Evolutionary conservation across 2,888 invertebrate genomes (phyloP), one percentile per base, ranked within the genome.

Genomic region (Brenthis hecate): DNA sequence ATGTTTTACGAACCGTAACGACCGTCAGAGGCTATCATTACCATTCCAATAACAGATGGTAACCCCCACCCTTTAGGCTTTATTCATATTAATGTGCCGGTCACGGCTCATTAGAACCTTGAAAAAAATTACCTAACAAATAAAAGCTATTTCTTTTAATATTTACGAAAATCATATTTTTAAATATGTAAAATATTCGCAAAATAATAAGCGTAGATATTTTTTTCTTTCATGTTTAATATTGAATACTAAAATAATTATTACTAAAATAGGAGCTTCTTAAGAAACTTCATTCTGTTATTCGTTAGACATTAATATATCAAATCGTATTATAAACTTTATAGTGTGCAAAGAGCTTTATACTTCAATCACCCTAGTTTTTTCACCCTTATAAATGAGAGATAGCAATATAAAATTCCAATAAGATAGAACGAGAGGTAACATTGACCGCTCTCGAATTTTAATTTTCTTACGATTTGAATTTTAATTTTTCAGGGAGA

Each of bases 401-500:
- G 78, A 78, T 65, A 32, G 61, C 48, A 1, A 64, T 69, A 77
- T 36, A 56, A 53, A 56, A 43, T 48, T 23, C 1, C 36, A 3
- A 3, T 6, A 69, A 54, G 83, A 60, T 2, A 56, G 80, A 91
- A 72, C 69, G 82, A 76, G 88, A 88, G 11, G 64, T 73, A 77
- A 74, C 76, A 82, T 81, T 89, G 88, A 88, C 89, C 91, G 89
- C 85, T 88, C 85, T 81, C 89, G 90, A 89, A 92, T 93, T 93
- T 93, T 92, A 93, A 93, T 92, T 91, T 92, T 91, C 92, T 92
- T 90, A 91, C 89, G 85, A 89, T 92, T 93, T 91, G 93, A 92
- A 93, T 92, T 89, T 91, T 91, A 91, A 92, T 93, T 92, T 92
- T 92, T 91, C 87, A 83, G 87, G 87, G 85, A 75, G 83, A 77